Base-by-base conservation (phyloP, 2,113 vertebrate species). In the Larimichthys crocea region DNA sequence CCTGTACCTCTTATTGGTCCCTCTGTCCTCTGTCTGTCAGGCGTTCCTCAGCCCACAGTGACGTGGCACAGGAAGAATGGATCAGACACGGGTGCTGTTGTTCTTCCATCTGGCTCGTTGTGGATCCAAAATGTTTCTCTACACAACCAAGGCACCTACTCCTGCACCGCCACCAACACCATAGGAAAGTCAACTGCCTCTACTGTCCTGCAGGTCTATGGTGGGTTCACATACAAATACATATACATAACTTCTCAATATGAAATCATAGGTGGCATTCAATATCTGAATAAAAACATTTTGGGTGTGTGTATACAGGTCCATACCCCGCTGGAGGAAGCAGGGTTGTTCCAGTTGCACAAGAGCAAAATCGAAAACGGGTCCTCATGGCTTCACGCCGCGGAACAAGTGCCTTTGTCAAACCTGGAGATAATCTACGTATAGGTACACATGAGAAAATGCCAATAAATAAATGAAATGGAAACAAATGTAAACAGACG, bases 31-130 rank as follows among this genome's bases (percentile, higher is more conserved):
- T n/a, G 0, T 83, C 61, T 60, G 8, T 49, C 91, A 99, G 97
- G 97, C 50, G 84, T 95, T 72, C 97, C 97, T 31, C 94, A 78
- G 56, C 97, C 96, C 49, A 91, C 86, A 1, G 20, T 98, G 42
- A 91, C 76, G 0, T 99, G 97, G 97, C 84, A 90, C 85, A 96
- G 94, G 81, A 95, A 90, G 77, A 93, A 87, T 24, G 83, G 87
- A n/a, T 72, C 94, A 61, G 88, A 79, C 53, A 81, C 69, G 10
- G 86, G 31, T 75, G 69, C 92, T 57, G 77, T 88, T 63, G 66
- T 90, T 15, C 89, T 96, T 79, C 86, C 84, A 20, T 95, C 96
- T 59, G 96, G 96, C 31, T 96, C 96, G 61, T 85, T 99, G 61
- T 92, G 95, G 88, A 92, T 99, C 83, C 92, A 68, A 72, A 97